phyloP scores from a whole-genome alignment of 2,113 vertebrate genomes.

The Notarius quadriscutis region DNA sequence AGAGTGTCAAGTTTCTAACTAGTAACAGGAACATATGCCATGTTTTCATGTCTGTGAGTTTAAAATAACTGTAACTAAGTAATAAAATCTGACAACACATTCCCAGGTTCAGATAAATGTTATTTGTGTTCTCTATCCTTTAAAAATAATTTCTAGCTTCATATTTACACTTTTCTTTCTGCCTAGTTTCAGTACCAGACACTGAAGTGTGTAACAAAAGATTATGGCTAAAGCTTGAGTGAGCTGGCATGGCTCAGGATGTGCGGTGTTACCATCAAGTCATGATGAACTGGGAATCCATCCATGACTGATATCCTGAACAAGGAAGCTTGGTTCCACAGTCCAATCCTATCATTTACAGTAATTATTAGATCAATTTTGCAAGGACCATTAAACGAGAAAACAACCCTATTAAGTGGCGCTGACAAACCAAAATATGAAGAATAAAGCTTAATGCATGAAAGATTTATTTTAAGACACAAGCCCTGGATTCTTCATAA shows the following conservation, averaged over 20 bases:
- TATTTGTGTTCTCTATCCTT: neutral
- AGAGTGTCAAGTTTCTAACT: constrained; percentile 25
- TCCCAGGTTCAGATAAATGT: neutral
- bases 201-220: neutral
- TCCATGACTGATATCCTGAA: constrained; percentile 8
- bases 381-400: constrained; percentile 47
- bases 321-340: constrained; percentile 11
- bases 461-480: neutral
- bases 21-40: constrained; percentile 20
- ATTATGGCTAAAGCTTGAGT: neutral
- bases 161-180: neutral
- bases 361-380: constrained; percentile 52
- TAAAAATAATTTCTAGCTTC: neutral
- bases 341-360: constrained; percentile 39
- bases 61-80: neutral
- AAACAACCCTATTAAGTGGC: constrained; percentile 43
- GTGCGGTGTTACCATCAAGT: neutral
- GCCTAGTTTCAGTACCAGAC: neutral
- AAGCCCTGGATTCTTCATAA: constrained; percentile 28
- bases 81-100: neutral
- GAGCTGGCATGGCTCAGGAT: neutral
- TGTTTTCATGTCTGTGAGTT: neutral
- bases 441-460: constrained; percentile 50
- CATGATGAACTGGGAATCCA: neutral
- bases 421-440: constrained; percentile 33